Percentiles rank a stretch among this genome's conserved stretches.
Evolutionary conservation across 2,113 vertebrate species (phyloP).

Genomic region (Pica pica): DNA sequence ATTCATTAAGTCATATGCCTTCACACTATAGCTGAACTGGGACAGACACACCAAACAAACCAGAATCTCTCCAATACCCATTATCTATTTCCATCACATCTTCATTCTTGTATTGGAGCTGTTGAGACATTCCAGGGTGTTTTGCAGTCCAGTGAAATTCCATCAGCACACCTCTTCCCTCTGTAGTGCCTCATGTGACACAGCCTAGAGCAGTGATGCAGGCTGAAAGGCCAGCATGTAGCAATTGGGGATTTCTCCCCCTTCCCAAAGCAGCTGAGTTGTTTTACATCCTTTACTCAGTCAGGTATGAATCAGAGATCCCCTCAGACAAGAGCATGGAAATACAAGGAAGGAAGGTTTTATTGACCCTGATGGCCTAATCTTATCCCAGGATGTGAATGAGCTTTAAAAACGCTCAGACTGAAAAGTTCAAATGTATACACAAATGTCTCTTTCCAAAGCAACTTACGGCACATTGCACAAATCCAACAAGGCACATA

Average conservation of each 20-base stretch:
- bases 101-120: not conserved
- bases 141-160: not conserved
- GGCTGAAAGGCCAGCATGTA: not conserved
- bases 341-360: not conserved
- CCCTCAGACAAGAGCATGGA: not conserved
- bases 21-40: not conserved
- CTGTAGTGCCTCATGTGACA: not conserved
- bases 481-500: not conserved
- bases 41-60: not conserved
- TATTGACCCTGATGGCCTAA: not conserved
- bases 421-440: not conserved
- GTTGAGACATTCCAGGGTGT: not conserved
- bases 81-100: not conserved
- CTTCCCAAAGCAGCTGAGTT: not conserved
- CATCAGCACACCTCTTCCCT: not conserved
- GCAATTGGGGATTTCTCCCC: not conserved
- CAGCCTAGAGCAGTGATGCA: not conserved
- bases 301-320: not conserved
- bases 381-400: not conserved
- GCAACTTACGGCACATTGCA: not conserved
- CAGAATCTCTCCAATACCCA: not conserved
- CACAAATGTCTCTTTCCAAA: not conserved
- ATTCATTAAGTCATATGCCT: not conserved
- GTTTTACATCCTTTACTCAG: not conserved
- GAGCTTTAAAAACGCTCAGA: not conserved